Evolutionary conservation across 2,113 vertebrate genomes (phyloP).

Genomic region (Ammospiza caudacuta): DNA sequence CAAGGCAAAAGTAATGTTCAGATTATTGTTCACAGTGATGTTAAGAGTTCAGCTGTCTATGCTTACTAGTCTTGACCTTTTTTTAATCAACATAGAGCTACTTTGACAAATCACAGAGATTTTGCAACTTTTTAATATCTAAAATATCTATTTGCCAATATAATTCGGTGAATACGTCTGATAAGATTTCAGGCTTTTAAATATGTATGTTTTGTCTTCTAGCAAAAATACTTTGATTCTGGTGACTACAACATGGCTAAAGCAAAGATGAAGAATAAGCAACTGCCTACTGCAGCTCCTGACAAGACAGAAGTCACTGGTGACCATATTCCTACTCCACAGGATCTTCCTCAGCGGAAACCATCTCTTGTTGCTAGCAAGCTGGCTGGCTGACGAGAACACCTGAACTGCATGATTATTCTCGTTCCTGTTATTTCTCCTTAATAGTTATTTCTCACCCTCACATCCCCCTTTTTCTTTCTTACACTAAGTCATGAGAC

Average conservation of each 20-base stretch:
- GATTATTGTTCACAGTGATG: neutral
- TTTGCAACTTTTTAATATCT: neutral
- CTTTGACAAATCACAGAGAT: neutral
- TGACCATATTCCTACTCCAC: slow-evolving; percentile 98
- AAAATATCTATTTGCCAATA: neutral
- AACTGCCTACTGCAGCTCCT: slow-evolving; percentile 88
- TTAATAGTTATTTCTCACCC: slow-evolving; percentile 73
- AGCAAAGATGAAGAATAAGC: slow-evolving; percentile 98
- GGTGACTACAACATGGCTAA: slow-evolving; percentile 99
- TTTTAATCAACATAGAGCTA: rapidly evolving
- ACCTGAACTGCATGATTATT: slow-evolving; percentile 79
- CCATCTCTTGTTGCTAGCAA: slow-evolving; percentile 98
- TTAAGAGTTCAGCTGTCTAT: neutral
- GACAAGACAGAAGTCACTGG: slow-evolving; percentile 98
- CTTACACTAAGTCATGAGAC: slow-evolving; percentile 76
- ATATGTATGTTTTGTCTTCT: slow-evolving; percentile 47
- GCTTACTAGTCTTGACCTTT: neutral
- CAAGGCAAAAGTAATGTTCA: neutral
- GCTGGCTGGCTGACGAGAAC: slow-evolving; percentile 90
- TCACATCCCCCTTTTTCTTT: slow-evolving; percentile 68
- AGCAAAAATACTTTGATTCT: slow-evolving; percentile 99
- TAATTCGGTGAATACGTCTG: neutral
- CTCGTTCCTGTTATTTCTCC: slow-evolving; percentile 82
- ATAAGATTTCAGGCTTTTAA: neutral
- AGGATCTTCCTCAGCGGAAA: slow-evolving; percentile 98